A percentile compares a stretch with the other conserved stretches of the same genome.
Conservation (phyloP, 2,113 vertebrate species). For the Cololabis saira region DNA sequence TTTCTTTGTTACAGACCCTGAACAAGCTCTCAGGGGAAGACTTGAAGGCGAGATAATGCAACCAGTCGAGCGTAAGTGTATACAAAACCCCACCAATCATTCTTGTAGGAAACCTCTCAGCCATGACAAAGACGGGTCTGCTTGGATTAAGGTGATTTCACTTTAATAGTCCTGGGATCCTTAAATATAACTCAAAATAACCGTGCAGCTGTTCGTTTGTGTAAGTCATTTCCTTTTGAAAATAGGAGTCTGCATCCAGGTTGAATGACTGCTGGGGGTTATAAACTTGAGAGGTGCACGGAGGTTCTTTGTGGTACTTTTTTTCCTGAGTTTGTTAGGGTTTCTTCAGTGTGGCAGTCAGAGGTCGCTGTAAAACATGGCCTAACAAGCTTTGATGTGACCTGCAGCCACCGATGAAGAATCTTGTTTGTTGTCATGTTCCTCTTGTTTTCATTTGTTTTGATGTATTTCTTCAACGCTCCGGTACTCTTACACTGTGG, state of each 20-base stretch:
- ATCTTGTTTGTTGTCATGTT: constrained; percentile 47
- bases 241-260: constrained; percentile 15
- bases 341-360: constrained; percentile 51
- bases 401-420: constrained; percentile 15
- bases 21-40: constrained; percentile 68
- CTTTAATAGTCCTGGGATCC: constrained; percentile 60
- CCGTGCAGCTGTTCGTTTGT: constrained; percentile 47
- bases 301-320: constrained; percentile 34
- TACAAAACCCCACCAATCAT: constrained; percentile 68
- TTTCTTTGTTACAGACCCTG: constrained; percentile 79
- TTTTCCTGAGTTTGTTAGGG: constrained; percentile 65
- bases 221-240: constrained; percentile 57
- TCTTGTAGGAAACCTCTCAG: constrained; percentile 69
- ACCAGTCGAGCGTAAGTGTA: constrained; percentile 64
- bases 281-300: not conserved
- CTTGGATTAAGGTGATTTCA: constrained; percentile 71
- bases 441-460: constrained; percentile 55
- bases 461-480: constrained; percentile 40
- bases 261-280: constrained; percentile 46
- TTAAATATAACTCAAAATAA: constrained; percentile 44
- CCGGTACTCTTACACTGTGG: constrained; percentile 23
- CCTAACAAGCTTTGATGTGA: constrained; percentile 50
- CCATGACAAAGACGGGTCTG: constrained; percentile 67
- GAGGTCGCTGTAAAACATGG: constrained; percentile 15
- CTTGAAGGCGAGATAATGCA: constrained; percentile 74